Evolutionary conservation across 2,797 vertebrate species (phyloP).

Genomic region (Silurus lanzhouensis): DNA sequence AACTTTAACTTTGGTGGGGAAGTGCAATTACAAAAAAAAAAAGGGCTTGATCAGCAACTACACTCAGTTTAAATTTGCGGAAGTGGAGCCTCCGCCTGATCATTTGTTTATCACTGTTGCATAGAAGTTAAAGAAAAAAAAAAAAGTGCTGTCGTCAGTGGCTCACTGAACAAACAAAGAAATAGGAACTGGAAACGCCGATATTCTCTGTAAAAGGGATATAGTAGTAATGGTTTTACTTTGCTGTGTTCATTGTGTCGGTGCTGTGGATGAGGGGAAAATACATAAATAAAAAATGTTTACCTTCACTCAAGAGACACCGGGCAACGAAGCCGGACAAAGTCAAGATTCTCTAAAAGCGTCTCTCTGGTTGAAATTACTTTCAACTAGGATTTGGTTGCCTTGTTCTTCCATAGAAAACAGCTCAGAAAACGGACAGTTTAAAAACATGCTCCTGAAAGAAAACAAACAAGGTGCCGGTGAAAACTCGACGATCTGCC

Average conservation of each 20-base stretch:
- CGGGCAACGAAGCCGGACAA: constrained; percentile 38
- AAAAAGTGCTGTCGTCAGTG: background rate
- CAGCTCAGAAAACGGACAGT: constrained; percentile 66
- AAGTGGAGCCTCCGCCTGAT: constrained; percentile 22
- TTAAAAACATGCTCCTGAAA: constrained; percentile 81
- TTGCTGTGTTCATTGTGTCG: background rate
- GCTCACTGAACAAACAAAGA: constrained; percentile 9
- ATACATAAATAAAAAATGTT: constrained; percentile 1
- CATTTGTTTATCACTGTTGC: background rate
- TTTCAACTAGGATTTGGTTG: constrained; percentile 68
- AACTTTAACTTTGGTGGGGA: background rate
- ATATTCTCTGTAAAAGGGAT: background rate
- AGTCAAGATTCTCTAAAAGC: constrained; percentile 87
- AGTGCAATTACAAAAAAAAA: background rate
- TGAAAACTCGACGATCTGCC: constrained; percentile 2
- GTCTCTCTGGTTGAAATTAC: constrained; percentile 81
- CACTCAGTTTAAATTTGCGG: background rate
- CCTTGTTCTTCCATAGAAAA: constrained; percentile 84
- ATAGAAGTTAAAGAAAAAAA: background rate
- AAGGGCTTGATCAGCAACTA: background rate
- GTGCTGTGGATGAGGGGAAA: background rate
- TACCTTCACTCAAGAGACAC: constrained; percentile 67
- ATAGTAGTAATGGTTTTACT: background rate
- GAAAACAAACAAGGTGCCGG: constrained; percentile 6
- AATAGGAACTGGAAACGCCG: background rate